A percentile compares a stretch with the other conserved stretches of the same genome.
phyloP scores from a whole-genome alignment of 2,113 vertebrate species.

The Myiopsitta monachus region DNA sequence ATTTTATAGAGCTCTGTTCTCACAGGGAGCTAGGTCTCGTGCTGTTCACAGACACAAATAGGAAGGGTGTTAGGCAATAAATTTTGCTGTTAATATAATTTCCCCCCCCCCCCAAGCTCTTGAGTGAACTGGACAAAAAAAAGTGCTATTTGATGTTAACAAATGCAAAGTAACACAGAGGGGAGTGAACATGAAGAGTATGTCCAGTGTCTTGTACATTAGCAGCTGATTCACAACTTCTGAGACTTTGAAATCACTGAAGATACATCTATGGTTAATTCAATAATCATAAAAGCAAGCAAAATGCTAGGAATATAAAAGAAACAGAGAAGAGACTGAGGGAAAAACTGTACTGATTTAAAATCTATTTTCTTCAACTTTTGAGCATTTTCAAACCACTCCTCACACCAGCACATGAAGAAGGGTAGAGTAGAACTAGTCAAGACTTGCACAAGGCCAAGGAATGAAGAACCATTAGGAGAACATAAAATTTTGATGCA shows the following conservation, averaged over 20 bases:
- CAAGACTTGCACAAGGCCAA: neutral
- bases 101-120: neutral
- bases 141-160: neutral
- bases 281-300: neutral
- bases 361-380: neutral
- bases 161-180: neutral
- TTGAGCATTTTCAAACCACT: neutral
- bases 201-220: neutral
- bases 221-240: neutral
- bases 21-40: neutral
- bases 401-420: neutral
- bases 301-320: neutral
- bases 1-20: neutral
- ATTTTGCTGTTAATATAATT: neutral
- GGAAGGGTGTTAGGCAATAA: neutral
- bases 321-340: neutral
- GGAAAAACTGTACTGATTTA: neutral
- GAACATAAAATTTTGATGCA: neutral
- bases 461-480: neutral
- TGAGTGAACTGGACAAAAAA: neutral
- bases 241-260: neutral
- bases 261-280: neutral
- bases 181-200: neutral
- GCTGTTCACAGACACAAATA: neutral
- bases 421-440: neutral